phyloP scores from a whole-genome alignment of 1,140 invertebrate genomes.

The Euwallacea similis region DNA sequence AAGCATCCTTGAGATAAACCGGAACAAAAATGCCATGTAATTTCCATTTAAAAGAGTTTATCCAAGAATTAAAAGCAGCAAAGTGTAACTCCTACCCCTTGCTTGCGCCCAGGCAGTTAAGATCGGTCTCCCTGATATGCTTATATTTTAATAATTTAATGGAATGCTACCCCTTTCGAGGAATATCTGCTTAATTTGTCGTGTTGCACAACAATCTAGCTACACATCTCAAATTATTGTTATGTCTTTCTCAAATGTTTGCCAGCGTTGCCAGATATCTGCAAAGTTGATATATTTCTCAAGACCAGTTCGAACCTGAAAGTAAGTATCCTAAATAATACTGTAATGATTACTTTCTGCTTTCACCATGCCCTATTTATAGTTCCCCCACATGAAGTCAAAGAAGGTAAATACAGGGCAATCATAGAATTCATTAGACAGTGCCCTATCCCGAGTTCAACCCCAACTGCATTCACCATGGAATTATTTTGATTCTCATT shows the following conservation, averaged over 20 bases:
- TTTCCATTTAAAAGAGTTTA: conserved; percentile 29
- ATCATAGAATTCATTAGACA: conserved; percentile 50
- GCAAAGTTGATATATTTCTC: not conserved
- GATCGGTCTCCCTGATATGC: conserved; percentile 33
- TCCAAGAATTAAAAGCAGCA: conserved; percentile 32
- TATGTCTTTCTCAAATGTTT: conserved; percentile 39
- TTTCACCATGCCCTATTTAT: conserved; percentile 29
- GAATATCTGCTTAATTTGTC: conserved; percentile 38
- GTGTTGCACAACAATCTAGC: conserved; percentile 26
- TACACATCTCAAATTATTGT: conserved; percentile 38
- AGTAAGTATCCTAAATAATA: conserved; percentile 21
- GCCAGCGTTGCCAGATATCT: conserved; percentile 17
- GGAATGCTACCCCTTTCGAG: conserved; percentile 37
- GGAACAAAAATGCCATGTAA: conserved; percentile 21
- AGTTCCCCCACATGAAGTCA: conserved; percentile 39
- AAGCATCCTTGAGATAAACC: conserved; percentile 4
- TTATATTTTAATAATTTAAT: conserved; percentile 41
- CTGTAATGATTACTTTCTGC: conserved; percentile 26
- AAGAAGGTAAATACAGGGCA: conserved; percentile 49
- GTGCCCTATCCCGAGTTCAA: conserved; percentile 37
- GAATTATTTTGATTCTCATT: conserved; percentile 21
- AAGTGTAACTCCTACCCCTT: conserved; percentile 34
- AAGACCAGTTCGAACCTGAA: not conserved
- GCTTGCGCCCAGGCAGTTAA: conserved; percentile 33
- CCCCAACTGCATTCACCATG: conserved; percentile 22